Percentiles rank a stretch among this genome's conserved stretches.
Conservation (phyloP, 2,797 vertebrate species). For the Erethizon dorsatum region DNA sequence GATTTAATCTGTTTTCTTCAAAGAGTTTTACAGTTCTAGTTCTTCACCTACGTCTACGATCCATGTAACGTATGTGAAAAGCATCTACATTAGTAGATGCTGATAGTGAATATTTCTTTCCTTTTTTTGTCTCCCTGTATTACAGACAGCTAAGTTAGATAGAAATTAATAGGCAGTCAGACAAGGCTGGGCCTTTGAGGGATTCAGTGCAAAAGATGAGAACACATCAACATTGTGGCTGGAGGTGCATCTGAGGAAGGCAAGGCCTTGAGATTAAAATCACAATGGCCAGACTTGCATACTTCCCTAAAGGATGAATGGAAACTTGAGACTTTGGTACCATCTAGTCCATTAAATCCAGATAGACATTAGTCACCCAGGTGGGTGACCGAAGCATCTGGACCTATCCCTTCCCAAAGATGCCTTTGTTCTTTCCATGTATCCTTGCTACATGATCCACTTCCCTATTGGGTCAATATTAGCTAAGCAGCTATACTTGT, state of each 20-base stretch:
- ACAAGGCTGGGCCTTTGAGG: not conserved
- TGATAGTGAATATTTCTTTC: not conserved
- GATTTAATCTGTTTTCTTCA: slow-evolving; percentile 59
- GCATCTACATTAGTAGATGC: not conserved
- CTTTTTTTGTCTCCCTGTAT: not conserved
- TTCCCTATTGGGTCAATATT: not conserved
- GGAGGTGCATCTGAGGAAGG: not conserved
- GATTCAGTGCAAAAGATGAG: not conserved
- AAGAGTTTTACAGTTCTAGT: slow-evolving; percentile 43
- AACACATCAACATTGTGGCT: not conserved
- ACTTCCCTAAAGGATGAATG: not conserved
- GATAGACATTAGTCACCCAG: not conserved
- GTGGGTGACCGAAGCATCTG: not conserved
- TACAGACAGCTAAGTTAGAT: not conserved
- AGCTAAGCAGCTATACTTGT: not conserved
- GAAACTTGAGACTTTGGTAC: not conserved
- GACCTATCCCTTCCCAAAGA: not conserved
- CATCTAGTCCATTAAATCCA: not conserved
- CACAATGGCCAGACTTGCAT: not conserved
- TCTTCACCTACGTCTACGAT: slow-evolving; percentile 32
- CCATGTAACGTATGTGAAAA: not conserved
- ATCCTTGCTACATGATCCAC: not conserved
- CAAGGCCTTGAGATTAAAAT: not conserved
- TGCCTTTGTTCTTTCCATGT: not conserved
- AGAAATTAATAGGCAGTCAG: not conserved